Base-by-base conservation (phyloP, 1,140 invertebrate genomes). In the Rhagoletis zephyria region DNA sequence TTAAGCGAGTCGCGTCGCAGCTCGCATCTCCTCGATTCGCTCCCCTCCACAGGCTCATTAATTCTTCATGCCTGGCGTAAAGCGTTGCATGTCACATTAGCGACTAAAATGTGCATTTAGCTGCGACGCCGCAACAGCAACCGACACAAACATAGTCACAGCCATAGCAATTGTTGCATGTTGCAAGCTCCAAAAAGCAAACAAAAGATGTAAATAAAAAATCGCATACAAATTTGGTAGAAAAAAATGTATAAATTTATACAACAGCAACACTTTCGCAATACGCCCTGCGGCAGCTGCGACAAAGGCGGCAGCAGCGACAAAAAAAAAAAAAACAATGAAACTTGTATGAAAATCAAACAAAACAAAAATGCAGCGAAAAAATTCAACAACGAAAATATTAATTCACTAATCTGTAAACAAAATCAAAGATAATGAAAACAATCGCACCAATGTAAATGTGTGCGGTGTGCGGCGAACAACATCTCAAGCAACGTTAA, bases 11-110 rank as follows among this genome's bases (percentile, higher is more conserved):
- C 30, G 30, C 67, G 48, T 74, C 67, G 45, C 64, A 14, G 64
- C 64, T 59, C 48, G n/a, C 48, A 0, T 4, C n/a, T 30, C 30
- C 30, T 30, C 30, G 30, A 30, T 30, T 30, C 30, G 30, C 30
- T 56, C 7, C n/a, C n/a, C 48, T 16, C n/a, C 45, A 3, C 61
- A n/a, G 30, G 30, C 61, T 14, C 61, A 16, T 4, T 16, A 63
- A 16, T 9, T 63, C 16, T 7, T 7, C 12, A 16, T n/a, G 61
- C 12, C 61, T 63, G 61, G 4, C 9, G 61, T 14, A 14, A 63
- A 51, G 74, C 74, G 74, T 87, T 87, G 87, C 87, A 88, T 86
- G 87, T 88, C 87, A 85, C 87, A 88, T 88, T 88, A 88, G 48
- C 87, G 85, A 48, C 87, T 88, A 86, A 86, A 86, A 85, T 86